These are phyloP conservation scores for Phataginus tricuspis DNA, from an alignment of 2,797 vertebrate species.

Conservation along the genomic window DNA sequence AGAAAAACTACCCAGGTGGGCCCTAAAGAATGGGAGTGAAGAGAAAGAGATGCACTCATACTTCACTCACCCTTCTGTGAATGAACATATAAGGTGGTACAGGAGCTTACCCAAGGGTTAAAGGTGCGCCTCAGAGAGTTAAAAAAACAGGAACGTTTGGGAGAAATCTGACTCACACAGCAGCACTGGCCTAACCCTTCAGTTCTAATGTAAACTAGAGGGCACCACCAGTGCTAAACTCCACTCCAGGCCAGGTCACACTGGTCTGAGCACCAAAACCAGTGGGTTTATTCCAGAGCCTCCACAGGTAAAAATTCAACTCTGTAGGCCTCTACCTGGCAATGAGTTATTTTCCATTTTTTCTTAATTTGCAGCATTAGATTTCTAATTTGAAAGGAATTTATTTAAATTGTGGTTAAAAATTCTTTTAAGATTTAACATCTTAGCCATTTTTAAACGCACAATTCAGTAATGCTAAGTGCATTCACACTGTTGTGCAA, in stretches of 20 bases:
- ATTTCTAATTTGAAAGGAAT: neutral
- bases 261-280: neutral
- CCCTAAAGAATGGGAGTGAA: neutral
- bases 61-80: neutral
- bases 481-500: neutral
- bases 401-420: neutral
- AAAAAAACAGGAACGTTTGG: neutral
- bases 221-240: neutral
- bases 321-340: neutral
- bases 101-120: neutral
- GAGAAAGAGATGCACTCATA: neutral
- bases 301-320: constrained; percentile 7
- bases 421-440: neutral
- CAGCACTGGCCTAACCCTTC: neutral
- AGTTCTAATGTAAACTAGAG: neutral
- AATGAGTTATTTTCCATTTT: neutral
- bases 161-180: neutral
- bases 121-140: neutral
- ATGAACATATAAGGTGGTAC: neutral
- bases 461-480: neutral
- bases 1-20: neutral
- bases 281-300: neutral
- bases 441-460: neutral
- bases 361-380: constrained; percentile 7
- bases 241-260: neutral